Percentiles rank a stretch among this genome's conserved stretches.
Evolutionary conservation across 1,140 invertebrate species (phyloP).

Genomic region (Scaptomyza hsui): DNA sequence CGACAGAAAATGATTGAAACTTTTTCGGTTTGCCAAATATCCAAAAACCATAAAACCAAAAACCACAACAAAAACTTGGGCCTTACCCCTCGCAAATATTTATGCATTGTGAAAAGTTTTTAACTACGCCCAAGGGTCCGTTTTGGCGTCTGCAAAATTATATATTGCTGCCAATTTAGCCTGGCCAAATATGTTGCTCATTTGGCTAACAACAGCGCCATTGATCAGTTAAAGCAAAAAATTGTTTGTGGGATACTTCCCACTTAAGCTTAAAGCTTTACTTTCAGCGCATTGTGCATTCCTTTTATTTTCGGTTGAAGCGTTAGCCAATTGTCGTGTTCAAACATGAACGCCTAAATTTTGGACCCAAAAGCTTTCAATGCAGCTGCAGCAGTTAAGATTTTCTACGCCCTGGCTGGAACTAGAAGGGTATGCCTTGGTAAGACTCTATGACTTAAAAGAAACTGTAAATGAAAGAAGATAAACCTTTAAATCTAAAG

Average conservation of each 20-base stretch:
- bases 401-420: not conserved
- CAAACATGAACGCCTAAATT: constrained; percentile 13
- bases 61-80: constrained; percentile 18
- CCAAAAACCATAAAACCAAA: constrained; percentile 28
- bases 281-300: not conserved
- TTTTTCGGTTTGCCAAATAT: constrained; percentile 45
- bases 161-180: constrained; percentile 59
- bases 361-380: not conserved
- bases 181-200: constrained; percentile 21
- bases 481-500: too few species aligned
- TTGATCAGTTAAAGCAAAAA: constrained; percentile 12
- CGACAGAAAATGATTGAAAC: constrained; percentile 69
- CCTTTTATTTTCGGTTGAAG: constrained; percentile 26
- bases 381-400: constrained; percentile 11
- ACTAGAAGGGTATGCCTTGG: not conserved
- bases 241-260: not conserved
- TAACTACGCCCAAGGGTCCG: constrained; percentile 62
- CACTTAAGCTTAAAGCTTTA: not conserved
- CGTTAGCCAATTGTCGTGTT: constrained; percentile 34
- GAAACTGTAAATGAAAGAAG: too few species aligned
- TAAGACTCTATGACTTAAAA: too few species aligned
- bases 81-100: constrained; percentile 34
- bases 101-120: constrained; percentile 72
- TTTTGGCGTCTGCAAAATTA: constrained; percentile 37
- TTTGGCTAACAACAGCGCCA: not conserved